These are phyloP conservation scores for Himalopsyche japonica DNA, from an alignment of 2,888 invertebrate species.

Conservation along the genomic window DNA sequence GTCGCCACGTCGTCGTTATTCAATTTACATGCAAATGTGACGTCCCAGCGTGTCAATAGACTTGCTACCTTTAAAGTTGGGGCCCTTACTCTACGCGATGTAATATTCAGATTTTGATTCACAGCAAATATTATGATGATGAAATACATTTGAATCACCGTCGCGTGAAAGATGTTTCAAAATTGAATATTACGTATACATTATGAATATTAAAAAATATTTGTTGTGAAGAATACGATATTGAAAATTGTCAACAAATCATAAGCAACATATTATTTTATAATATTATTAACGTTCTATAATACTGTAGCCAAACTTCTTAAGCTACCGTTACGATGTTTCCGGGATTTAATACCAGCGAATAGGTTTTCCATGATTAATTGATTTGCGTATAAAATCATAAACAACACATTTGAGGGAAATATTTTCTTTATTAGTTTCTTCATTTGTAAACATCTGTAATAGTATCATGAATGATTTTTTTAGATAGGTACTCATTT, in stretches of 20 bases:
- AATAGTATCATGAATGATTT: too few species aligned
- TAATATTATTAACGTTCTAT: too few species aligned
- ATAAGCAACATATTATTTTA: too few species aligned
- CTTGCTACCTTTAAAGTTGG: conserved; percentile 25
- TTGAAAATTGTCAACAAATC: neutral
- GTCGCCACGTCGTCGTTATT: conserved; percentile 55
- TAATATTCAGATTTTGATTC: conserved; percentile 12
- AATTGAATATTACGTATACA: neutral
- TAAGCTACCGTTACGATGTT: too few species aligned
- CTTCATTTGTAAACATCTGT: too few species aligned
- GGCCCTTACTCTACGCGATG: conserved; percentile 6
- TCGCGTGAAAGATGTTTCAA: neutral
- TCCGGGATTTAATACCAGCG: too few species aligned
- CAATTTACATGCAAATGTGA: conserved; percentile 61
- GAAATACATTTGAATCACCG: conserved; percentile 2
- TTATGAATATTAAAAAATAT: neutral
- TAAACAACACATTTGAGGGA: too few species aligned
- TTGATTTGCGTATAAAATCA: too few species aligned
- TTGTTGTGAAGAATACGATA: neutral
- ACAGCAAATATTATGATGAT: neutral
- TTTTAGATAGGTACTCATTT: too few species aligned
- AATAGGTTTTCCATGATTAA: too few species aligned
- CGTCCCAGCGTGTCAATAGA: conserved; percentile 42
- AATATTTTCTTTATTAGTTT: too few species aligned
- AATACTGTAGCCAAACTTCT: too few species aligned